Conservation (phyloP, 2,797 vertebrate genomes). For the Gastrophryne carolinensis region DNA sequence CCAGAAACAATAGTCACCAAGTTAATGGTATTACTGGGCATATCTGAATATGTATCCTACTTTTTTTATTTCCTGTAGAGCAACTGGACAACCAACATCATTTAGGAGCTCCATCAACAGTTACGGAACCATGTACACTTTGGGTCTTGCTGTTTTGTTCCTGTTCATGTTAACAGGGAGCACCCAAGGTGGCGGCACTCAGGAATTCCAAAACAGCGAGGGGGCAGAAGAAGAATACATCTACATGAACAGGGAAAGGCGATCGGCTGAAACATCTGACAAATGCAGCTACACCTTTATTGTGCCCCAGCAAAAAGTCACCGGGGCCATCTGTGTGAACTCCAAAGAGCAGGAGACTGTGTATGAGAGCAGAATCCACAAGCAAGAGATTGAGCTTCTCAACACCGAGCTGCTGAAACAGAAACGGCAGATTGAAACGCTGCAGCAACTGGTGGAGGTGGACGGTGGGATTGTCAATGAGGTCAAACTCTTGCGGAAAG, state of each 20-base stretch:
- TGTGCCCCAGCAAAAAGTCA: constrained; percentile 95
- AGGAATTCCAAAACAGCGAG: constrained; percentile 76
- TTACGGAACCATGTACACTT: constrained; percentile 66
- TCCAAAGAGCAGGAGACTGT: constrained; percentile 89
- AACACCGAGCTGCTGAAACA: constrained; percentile 94
- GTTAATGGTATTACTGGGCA: too few species aligned
- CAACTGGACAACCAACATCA: too few species aligned
- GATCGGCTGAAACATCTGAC: constrained; percentile 72
- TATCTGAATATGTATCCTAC: too few species aligned
- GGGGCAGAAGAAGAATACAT: constrained; percentile 79
- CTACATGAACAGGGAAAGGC: constrained; percentile 79
- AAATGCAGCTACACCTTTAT: constrained; percentile 98
- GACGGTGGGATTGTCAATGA: constrained; percentile 96
- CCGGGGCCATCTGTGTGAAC: constrained; percentile 95
- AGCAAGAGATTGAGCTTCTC: constrained; percentile 91
- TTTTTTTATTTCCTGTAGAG: too few species aligned
- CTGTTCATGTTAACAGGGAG: constrained; percentile 58
- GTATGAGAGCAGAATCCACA: constrained; percentile 89
- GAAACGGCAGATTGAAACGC: constrained; percentile 93
- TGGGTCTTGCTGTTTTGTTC: constrained; percentile 61
- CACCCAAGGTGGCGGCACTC: constrained; percentile 63
- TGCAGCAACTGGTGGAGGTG: constrained; percentile 96
- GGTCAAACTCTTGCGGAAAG: constrained; percentile 94
- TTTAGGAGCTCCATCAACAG: constrained; percentile 39
- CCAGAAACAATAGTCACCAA: too few species aligned